Evolutionary conservation across 2,888 invertebrate species (phyloP).

Genomic region (Colletes collaris): DNA sequence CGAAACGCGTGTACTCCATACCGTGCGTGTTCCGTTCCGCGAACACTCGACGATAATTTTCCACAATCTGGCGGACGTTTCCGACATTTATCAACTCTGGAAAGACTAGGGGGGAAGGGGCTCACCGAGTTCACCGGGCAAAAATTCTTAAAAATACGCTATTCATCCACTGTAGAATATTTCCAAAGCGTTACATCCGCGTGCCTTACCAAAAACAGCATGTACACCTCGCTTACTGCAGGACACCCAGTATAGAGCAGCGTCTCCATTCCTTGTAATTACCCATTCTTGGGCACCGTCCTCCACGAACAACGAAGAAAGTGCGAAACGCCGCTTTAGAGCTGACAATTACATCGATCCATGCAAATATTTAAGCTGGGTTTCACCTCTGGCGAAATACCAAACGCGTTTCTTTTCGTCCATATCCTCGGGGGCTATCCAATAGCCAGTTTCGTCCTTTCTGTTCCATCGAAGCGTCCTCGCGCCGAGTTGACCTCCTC

Average conservation of each 20-base stretch:
- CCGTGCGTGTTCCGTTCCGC: constrained; percentile 20
- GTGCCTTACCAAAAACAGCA: too few relatives aligned
- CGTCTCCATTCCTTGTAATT: background rate
- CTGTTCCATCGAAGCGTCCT: background rate
- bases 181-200: too few relatives aligned
- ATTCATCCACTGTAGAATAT: too few relatives aligned
- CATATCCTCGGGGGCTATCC: constrained; percentile 39
- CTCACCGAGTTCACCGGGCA: too few relatives aligned
- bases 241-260: background rate
- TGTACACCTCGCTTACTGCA: background rate
- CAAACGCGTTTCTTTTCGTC: background rate
- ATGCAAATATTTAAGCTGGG: constrained; percentile 34
- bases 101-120: too few relatives aligned
- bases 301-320: background rate
- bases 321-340: constrained; percentile 1
- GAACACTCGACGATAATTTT: constrained; percentile 23
- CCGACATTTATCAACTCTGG: background rate
- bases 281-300: constrained; percentile 5
- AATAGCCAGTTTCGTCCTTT: constrained; percentile 34
- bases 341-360: constrained; percentile 26
- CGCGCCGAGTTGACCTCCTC: constrained; percentile 8
- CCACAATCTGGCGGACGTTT: background rate
- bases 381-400: constrained; percentile 16
- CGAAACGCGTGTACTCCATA: constrained; percentile 29
- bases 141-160: too few relatives aligned